A percentile compares a stretch with the other conserved stretches of the same genome.
Evolutionary conservation across 2,113 vertebrate species (phyloP).

Genomic region (Lonchura striata): DNA sequence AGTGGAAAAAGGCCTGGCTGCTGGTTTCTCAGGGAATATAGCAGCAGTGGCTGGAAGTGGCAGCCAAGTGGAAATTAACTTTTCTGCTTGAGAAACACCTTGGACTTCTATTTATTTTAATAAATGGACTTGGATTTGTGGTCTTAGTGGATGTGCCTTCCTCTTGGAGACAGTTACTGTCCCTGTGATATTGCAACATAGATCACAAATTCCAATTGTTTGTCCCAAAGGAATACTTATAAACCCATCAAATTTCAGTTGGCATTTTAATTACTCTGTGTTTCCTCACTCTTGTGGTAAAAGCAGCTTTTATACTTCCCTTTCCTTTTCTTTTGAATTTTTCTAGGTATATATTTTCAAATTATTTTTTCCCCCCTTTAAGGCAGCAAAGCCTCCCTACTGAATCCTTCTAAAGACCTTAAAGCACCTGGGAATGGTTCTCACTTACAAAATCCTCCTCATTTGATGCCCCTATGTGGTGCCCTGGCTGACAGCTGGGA

Average conservation of each 20-base stretch:
- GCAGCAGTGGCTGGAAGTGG: not conserved
- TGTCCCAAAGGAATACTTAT: not conserved
- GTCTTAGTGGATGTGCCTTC: not conserved
- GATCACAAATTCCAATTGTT: not conserved
- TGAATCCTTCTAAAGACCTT: not conserved
- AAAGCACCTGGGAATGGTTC: not conserved
- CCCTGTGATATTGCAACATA: rapidly evolving
- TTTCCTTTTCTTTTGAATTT: not conserved
- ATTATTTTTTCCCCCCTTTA: not conserved
- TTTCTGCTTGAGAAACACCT: no score
- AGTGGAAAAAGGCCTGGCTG: not conserved
- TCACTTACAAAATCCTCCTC: not conserved
- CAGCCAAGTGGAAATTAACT: no score
- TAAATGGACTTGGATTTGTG: no score
- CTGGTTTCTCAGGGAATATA: not conserved
- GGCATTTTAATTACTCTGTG: not conserved
- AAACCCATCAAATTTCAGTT: not conserved
- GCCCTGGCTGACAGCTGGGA: not conserved
- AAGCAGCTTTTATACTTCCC: not conserved
- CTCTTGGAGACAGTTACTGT: not conserved
- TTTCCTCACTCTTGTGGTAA: not conserved
- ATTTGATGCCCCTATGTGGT: not conserved
- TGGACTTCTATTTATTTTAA: no score
- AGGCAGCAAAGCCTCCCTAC: not conserved
- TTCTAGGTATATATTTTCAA: not conserved